Conservation (phyloP, 1,140 invertebrate genomes). For the Pseudoatta argentina region DNA sequence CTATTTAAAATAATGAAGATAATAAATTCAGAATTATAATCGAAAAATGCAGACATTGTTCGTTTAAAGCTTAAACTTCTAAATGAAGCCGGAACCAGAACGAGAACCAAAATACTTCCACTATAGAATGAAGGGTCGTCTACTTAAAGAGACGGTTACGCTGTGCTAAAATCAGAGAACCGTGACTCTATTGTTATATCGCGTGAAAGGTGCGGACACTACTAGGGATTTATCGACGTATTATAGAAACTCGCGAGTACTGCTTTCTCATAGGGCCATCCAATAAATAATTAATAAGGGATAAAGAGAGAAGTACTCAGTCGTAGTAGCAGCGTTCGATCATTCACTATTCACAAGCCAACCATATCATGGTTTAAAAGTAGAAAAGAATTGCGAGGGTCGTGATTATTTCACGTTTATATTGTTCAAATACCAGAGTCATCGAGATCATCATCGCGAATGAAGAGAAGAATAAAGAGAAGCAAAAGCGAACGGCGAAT, state of each 20-base stretch:
- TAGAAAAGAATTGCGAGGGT: background rate
- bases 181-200: conserved; percentile 3
- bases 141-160: background rate
- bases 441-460: conserved; percentile 3
- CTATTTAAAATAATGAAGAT: background rate
- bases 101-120: conserved; percentile 19
- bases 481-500: conserved; percentile 60
- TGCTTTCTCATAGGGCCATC: conserved; percentile 52
- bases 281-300: conserved; percentile 49
- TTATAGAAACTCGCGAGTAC: conserved; percentile 13
- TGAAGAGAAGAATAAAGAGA: background rate
- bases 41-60: background rate
- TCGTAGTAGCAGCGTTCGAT: conserved; percentile 9
- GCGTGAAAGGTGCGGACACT: conserved; percentile 4
- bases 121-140: background rate
- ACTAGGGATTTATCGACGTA: conserved; percentile 5
- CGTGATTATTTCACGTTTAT: conserved; percentile 38
- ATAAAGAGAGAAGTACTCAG: conserved; percentile 22
- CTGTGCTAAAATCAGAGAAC: background rate
- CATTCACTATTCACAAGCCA: conserved; percentile 9
- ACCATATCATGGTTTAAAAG: conserved; percentile 2
- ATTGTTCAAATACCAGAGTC: conserved; percentile 19
- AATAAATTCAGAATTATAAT: background rate
- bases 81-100: background rate
- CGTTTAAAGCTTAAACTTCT: conserved; percentile 14